These are phyloP conservation scores for Drosophila buzzatii DNA, from an alignment of 2,888 invertebrate species.

Conservation along the genomic window DNA sequence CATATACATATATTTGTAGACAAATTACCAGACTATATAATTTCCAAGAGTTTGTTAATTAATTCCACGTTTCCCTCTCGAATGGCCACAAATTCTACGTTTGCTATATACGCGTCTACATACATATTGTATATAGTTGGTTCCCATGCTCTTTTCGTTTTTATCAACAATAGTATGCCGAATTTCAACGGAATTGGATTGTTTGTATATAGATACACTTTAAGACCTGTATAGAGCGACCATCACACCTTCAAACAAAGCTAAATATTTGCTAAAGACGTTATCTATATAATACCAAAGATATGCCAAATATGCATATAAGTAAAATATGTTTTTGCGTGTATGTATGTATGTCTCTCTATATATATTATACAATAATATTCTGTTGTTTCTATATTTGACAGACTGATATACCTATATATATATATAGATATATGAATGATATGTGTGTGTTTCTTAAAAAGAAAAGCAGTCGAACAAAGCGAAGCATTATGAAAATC, in stretches of 20 bases:
- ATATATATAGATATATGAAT: not conserved
- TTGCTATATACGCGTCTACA: not conserved
- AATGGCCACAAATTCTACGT: not conserved
- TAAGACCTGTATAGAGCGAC: conserved; percentile 38
- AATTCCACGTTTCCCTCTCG: conserved; percentile 43
- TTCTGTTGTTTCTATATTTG: conserved; percentile 61
- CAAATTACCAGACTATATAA: conserved; percentile 10
- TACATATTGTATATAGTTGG: not conserved
- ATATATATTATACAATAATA: conserved; percentile 33
- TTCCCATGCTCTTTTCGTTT: conserved; percentile 14
- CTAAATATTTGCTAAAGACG: conserved; percentile 57
- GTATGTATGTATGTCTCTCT: not conserved
- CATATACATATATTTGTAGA: not conserved
- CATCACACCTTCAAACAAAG: conserved; percentile 40
- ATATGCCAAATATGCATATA: conserved; percentile 19
- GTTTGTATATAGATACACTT: conserved; percentile 38
- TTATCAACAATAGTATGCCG: conserved; percentile 46
- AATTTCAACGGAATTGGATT: conserved; percentile 42
- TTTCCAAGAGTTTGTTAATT: conserved; percentile 61
- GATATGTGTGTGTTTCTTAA: conserved; percentile 15
- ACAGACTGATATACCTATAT: conserved; percentile 30
- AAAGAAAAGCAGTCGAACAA: conserved; percentile 14
- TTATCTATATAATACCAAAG: conserved; percentile 40
- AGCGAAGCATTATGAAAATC: conserved; percentile 9
- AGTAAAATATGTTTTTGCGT: conserved; percentile 2